These are phyloP conservation scores for Ceratotherium simum DNA, from an alignment of 2,113 vertebrate species.

Conservation along the genomic window DNA sequence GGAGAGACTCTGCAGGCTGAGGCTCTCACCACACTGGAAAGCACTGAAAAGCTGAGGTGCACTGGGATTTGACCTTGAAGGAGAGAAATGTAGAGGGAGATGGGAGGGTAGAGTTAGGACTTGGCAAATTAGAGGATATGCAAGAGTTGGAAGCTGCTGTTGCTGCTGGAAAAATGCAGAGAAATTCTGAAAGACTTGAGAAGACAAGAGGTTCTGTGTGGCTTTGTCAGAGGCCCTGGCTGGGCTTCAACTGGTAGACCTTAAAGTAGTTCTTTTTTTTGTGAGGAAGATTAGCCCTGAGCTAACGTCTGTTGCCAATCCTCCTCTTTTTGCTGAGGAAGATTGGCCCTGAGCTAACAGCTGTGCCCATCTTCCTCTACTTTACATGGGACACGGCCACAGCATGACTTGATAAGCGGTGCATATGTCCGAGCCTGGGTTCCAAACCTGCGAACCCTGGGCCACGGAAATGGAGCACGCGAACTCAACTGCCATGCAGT, in stretches of 20 bases:
- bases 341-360: no score
- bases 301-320: no score
- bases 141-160: neutral
- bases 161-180: neutral
- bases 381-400: no score
- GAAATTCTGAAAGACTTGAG: neutral
- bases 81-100: neutral
- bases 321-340: no score
- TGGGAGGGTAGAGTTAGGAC: neutral
- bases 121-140: neutral
- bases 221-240: neutral
- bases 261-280: neutral
- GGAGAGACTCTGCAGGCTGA: neutral
- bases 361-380: no score
- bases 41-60: slow-evolving; percentile 60
- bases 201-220: neutral
- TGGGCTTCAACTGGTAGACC: neutral
- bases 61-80: slow-evolving; percentile 65
- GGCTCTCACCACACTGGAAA: slow-evolving; percentile 4
- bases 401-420: no score
- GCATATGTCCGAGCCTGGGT: no score
- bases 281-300: no score
- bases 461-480: no score
- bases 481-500: no score
- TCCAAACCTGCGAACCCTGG: no score